Evolutionary conservation across 2,113 vertebrate genomes (phyloP).

Genomic region (Lophotis ruficrista): DNA sequence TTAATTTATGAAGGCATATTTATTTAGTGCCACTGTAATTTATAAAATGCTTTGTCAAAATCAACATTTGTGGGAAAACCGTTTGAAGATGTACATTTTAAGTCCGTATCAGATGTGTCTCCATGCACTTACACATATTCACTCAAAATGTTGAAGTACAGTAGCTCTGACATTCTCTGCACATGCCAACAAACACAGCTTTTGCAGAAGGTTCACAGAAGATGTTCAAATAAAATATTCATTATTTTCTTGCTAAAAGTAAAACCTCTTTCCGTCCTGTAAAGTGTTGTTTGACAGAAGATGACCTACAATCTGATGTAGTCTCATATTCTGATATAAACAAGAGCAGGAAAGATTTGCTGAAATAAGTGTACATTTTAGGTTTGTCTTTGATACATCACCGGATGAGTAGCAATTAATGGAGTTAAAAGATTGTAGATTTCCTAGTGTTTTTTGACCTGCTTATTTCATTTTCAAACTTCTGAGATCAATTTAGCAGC

Average conservation of each 20-base stretch:
- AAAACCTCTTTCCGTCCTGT: conserved; percentile 15
- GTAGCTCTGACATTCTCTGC: conserved; percentile 62
- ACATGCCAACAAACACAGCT: conserved; percentile 66
- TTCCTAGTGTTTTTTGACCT: conserved; percentile 47
- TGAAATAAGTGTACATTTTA: conserved; percentile 59
- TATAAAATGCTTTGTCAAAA: background rate
- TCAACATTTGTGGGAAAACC: background rate
- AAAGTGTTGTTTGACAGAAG: conserved; percentile 56
- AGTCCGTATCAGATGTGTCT: background rate
- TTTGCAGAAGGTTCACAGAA: conserved; percentile 62
- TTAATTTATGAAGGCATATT: background rate
- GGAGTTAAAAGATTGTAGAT: conserved; percentile 56
- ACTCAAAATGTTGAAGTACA: conserved; percentile 42
- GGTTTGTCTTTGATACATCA: conserved; percentile 39
- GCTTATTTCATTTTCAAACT: conserved; percentile 54
- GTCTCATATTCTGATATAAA: conserved; percentile 43
- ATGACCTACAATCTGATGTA: conserved; percentile 50
- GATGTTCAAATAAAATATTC: conserved; percentile 73
- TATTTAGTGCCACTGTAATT: background rate
- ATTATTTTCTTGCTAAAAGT: conserved; percentile 56
- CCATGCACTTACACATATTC: background rate
- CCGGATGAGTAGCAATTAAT: conserved; percentile 68
- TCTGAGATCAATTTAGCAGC: conserved; percentile 73
- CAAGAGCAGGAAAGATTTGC: conserved; percentile 39
- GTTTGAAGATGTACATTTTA: background rate